phyloP scores from a whole-genome alignment of 2,113 vertebrate species.

The Cyphomyrus discorhynchus region DNA sequence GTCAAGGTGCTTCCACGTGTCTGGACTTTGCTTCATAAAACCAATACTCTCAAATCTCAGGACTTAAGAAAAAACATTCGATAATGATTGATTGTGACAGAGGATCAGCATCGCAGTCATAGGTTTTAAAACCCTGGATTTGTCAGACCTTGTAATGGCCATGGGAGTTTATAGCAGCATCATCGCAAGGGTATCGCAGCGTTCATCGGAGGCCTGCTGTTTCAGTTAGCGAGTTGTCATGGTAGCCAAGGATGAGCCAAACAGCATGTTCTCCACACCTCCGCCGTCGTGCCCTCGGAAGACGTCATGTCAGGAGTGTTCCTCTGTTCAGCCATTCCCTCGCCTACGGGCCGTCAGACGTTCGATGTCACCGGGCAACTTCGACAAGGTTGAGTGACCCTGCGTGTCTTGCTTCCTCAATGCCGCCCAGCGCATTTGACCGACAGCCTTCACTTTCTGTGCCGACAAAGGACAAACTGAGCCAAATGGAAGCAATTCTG shows the following conservation, averaged over 20 bases:
- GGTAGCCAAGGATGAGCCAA: not conserved
- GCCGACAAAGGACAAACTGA: not conserved
- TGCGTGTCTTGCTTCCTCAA: not conserved
- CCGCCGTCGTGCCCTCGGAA: not conserved
- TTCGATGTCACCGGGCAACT: not conserved
- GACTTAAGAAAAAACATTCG: not conserved
- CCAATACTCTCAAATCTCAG: not conserved
- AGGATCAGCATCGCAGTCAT: not conserved
- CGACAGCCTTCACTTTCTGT: not conserved
- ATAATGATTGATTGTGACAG: not conserved
- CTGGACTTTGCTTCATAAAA: not conserved
- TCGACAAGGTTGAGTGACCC: not conserved
- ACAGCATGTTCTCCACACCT: not conserved
- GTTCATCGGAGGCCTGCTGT: not conserved
- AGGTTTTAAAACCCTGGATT: not conserved
- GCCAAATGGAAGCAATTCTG: not conserved
- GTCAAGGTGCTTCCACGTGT: not conserved
- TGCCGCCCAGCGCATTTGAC: not conserved
- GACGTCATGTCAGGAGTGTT: not conserved
- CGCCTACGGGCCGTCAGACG: not conserved
- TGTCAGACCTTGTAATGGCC: not conserved
- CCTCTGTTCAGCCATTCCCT: not conserved
- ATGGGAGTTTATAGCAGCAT: not conserved
- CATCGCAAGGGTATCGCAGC: not conserved
- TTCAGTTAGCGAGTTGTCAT: constrained; percentile 2